Evolutionary conservation across 1,140 invertebrate species (phyloP), one percentile per base, ranked within the genome.

Genomic region (Paramacrobiotus metropolitanus): DNA sequence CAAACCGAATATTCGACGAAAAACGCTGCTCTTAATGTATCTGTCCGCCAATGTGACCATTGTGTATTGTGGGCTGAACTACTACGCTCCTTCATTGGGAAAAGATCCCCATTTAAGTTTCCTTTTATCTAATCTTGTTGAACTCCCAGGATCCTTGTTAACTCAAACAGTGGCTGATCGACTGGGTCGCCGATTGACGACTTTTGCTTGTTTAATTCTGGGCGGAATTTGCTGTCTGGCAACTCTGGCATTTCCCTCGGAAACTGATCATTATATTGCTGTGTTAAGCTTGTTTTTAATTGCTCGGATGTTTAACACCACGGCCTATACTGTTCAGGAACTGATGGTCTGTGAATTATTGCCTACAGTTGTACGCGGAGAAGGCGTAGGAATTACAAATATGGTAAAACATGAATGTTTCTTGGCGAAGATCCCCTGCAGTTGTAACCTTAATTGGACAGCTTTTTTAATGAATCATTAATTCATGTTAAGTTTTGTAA

Each of bases 381-480:
- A 65, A 31, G 29, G 48, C n/a, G 60, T 45, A 40, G 67, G 59
- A 30, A 64, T 40, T 9, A 40, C 34, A n/a, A 40, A 40, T 40
- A n/a, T 9, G 34, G 34, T 40, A n/a, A n/a, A n/a, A n/a, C n/a
- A n/a, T n/a, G n/a, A n/a, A n/a, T n/a, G n/a, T n/a, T n/a, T n/a
- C n/a, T n/a, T n/a, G n/a, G n/a, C n/a, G n/a, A n/a, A n/a, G n/a
- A n/a, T n/a, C n/a, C n/a, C n/a, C n/a, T n/a, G n/a, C n/a, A n/a
- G n/a, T n/a, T n/a, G n/a, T n/a, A n/a, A n/a, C n/a, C n/a, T n/a
- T n/a, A n/a, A n/a, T n/a, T n/a, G n/a, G n/a, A n/a, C n/a, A n/a
- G n/a, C n/a, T n/a, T n/a, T n/a, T n/a, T n/a, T n/a, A n/a, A n/a
- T n/a, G n/a, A n/a, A n/a, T n/a, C n/a, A n/a, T n/a, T n/a, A n/a